These are phyloP conservation scores for Neostethus bicornis DNA, from an alignment of 2,797 vertebrate species.

Conservation along the genomic window DNA sequence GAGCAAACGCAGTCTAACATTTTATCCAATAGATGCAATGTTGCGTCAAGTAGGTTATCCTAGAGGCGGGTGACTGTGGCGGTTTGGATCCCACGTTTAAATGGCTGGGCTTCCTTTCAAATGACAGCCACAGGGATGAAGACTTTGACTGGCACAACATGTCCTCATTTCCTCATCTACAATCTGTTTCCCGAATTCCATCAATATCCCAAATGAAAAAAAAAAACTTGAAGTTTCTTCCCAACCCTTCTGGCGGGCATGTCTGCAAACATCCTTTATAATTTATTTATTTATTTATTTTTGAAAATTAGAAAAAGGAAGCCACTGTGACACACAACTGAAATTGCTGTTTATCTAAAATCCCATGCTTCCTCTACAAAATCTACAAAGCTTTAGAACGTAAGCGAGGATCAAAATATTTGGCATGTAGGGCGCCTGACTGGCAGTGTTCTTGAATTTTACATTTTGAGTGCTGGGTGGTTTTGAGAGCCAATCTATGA, in stretches of 20 bases:
- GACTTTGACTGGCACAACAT: slow-evolving; percentile 55
- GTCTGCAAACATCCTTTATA: slow-evolving; percentile 42
- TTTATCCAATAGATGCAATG: slow-evolving; percentile 64
- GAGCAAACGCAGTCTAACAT: slow-evolving; percentile 59
- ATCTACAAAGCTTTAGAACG: no score
- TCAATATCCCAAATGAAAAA: slow-evolving; percentile 58
- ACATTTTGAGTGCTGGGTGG: slow-evolving; percentile 22
- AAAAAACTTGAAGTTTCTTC: slow-evolving; percentile 42
- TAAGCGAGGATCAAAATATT: slow-evolving; percentile 27
- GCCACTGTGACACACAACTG: slow-evolving; percentile 55
- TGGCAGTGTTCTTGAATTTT: slow-evolving; percentile 48
- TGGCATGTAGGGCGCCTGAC: slow-evolving; percentile 44
- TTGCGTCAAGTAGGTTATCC: slow-evolving; percentile 69
- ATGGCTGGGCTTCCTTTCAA: slow-evolving; percentile 62
- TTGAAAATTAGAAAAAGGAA: slow-evolving; percentile 40
- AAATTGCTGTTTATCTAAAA: slow-evolving; percentile 57
- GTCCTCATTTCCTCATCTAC: slow-evolving; percentile 75
- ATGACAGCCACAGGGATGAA: slow-evolving; percentile 56
- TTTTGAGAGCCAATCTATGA: slow-evolving; percentile 28
- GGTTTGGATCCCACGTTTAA: slow-evolving; percentile 51
- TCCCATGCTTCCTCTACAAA: slow-evolving; percentile 39
- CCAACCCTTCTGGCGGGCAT: slow-evolving; percentile 25
- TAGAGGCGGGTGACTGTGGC: slow-evolving; percentile 42
- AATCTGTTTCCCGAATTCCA: slow-evolving; percentile 75
- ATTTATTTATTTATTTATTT: no score